Conservation (phyloP, 2,797 vertebrate genomes). For the Sebastes cheni region DNA sequence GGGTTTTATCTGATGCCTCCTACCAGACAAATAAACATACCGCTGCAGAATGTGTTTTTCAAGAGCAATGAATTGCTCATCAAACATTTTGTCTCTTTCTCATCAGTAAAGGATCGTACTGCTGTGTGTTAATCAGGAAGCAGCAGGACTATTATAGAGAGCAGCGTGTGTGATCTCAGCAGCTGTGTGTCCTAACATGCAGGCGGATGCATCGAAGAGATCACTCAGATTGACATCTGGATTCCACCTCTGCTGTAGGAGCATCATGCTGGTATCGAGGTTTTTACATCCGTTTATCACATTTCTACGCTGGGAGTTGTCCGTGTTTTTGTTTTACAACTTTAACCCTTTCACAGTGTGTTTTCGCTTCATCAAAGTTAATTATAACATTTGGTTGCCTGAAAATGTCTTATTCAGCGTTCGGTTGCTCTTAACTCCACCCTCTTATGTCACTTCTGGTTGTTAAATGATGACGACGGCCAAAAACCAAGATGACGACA, state of each 20-base stretch:
- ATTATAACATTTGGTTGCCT: no score
- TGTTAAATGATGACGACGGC: no score
- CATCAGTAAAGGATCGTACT: no score
- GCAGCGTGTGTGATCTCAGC: constrained; percentile 13
- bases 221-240: neutral
- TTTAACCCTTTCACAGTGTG: no score
- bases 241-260: neutral
- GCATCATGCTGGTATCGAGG: neutral
- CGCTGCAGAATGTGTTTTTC: neutral
- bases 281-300: neutral
- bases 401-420: no score
- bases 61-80: neutral
- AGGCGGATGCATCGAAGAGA: no score
- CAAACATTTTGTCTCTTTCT: neutral
- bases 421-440: no score
- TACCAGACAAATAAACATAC: neutral
- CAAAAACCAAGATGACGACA: rapidly evolving
- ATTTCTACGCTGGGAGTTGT: neutral
- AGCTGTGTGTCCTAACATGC: constrained; percentile 7
- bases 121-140: no score
- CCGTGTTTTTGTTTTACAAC: no score
- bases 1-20: constrained; percentile 58
- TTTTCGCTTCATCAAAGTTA: no score
- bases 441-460: no score
- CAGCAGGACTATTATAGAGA: neutral